Percentiles rank a stretch among this genome's conserved stretches.
phyloP scores from a whole-genome alignment of 1,140 invertebrate species.

The Varroa destructor region DNA sequence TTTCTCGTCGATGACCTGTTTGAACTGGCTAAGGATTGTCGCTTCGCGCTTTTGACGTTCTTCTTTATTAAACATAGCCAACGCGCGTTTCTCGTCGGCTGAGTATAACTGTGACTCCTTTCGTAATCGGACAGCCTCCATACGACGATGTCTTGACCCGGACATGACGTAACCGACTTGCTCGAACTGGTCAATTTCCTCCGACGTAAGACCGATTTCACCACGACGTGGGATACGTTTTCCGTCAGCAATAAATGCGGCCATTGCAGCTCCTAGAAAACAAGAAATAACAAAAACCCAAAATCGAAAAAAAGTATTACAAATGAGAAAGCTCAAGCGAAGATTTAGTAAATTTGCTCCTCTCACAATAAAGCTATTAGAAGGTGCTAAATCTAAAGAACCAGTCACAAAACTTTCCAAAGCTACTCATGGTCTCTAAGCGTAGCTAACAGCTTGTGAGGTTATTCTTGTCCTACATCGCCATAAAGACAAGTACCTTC shows the following conservation, averaged over 20 bases:
- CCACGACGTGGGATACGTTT: constrained; percentile 94
- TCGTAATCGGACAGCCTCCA: constrained; percentile 97
- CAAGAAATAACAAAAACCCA: too few species aligned
- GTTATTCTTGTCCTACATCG: too few species aligned
- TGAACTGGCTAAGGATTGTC: constrained; percentile 85
- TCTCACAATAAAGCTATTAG: too few species aligned
- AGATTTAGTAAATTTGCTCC: too few species aligned
- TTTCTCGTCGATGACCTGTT: constrained; percentile 64
- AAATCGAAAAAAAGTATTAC: too few species aligned
- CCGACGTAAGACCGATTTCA: constrained; percentile 92
- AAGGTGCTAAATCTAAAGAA: too few species aligned
- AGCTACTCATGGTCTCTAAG: too few species aligned
- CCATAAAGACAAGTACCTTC: constrained; percentile 44
- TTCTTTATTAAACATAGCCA: constrained; percentile 96
- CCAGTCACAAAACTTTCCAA: too few species aligned
- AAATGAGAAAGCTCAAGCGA: too few species aligned
- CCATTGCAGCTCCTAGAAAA: constrained; percentile 73
- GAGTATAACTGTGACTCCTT: constrained; percentile 99
- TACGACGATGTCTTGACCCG: constrained; percentile 83
- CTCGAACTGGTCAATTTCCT: constrained; percentile 87
- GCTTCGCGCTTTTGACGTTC: constrained; percentile 89
- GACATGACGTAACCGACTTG: constrained; percentile 93
- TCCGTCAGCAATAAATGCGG: constrained; percentile 92
- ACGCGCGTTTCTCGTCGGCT: constrained; percentile 92
- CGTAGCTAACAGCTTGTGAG: too few species aligned